Percentiles rank a stretch among this genome's conserved stretches.
phyloP scores from a whole-genome alignment of 2,888 invertebrate genomes.

The Standfussiana lucernea region DNA sequence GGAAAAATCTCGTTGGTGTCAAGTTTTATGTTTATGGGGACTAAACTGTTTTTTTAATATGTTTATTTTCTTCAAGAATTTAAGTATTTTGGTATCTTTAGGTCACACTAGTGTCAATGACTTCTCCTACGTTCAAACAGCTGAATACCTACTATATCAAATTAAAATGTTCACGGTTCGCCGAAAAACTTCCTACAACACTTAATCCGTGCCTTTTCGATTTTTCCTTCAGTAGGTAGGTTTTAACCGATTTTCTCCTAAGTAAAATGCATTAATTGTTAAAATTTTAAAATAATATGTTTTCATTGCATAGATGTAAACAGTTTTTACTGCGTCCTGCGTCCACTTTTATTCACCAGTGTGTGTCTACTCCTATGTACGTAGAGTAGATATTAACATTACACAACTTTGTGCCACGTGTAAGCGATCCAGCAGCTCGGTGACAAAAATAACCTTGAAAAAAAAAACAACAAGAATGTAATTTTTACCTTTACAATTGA shows the following conservation, averaged over 20 bases:
- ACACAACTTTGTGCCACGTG: neutral
- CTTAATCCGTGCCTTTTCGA: neutral
- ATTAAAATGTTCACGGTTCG: neutral
- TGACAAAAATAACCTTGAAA: constrained; percentile 57
- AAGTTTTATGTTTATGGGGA: neutral
- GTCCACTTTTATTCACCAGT: neutral
- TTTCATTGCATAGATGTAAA: no score
- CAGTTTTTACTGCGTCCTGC: neutral
- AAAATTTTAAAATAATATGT: no score
- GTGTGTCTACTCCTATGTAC: neutral
- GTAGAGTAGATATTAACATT: neutral
- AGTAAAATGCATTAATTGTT: no score
- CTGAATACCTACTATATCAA: neutral
- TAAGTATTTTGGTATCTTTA: neutral
- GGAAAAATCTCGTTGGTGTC: neutral
- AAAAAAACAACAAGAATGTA: constrained; percentile 35
- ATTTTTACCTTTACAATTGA: constrained; percentile 61
- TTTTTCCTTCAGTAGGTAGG: neutral
- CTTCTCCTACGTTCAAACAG: neutral
- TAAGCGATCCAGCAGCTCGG: constrained; percentile 21
- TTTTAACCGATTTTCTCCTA: neutral
- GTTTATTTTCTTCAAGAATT: constrained; percentile 1
- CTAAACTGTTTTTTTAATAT: neutral
- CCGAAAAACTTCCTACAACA: neutral
- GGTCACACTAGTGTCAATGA: constrained; percentile 1